Base-by-base conservation (phyloP, 2,888 invertebrate genomes). In the Drosophila melanosoma region DNA sequence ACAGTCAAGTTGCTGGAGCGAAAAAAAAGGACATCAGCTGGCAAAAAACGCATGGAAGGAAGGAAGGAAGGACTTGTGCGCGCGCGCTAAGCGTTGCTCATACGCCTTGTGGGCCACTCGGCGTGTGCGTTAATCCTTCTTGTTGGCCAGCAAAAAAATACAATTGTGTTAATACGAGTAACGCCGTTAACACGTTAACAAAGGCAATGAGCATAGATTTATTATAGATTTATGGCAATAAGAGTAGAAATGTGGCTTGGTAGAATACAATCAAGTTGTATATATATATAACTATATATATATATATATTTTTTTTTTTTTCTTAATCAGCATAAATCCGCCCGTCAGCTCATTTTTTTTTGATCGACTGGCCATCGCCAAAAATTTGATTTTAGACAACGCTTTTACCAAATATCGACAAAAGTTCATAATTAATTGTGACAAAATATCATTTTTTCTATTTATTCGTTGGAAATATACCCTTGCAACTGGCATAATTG, bases 1-100 rank as follows among this genome's bases (percentile, higher is more conserved):
- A 71, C 71, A 76, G 62, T 76, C 68, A 71, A 71, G 52, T 67
- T 49, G 69, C 51, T 60, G 62, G 53, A 57, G 68, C 62, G 65
- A 49, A 74, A 74, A 69, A 58, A 61, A 48, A 61, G 60, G 51
- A 33, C 65, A 40, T 51, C 42, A 58, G 57, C 38, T 29, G 38
- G 3, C 26, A 10, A 32, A n/a, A 32, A 26, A 26, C 5, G n/a
- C 12, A 11, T 20, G 29, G 40, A 29, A 20, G 23, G 23, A 20
- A 53, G 32, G 32, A 38, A 29, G 42, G 42, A 60, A 59, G 45
- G 42, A 52, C 29, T 45, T 45, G 53, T 45, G 53, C 12, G 12
- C 23, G 53, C 12, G 11, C 23, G 40, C 32, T 12, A 42, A 49
- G 53, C 36, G 42, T 40, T 69, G 60, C 69, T 42, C 49, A 56